Percentiles rank a stretch among this genome's conserved stretches.
Conservation (phyloP, 1,140 invertebrate genomes). For the Marisa cornuarietis region DNA sequence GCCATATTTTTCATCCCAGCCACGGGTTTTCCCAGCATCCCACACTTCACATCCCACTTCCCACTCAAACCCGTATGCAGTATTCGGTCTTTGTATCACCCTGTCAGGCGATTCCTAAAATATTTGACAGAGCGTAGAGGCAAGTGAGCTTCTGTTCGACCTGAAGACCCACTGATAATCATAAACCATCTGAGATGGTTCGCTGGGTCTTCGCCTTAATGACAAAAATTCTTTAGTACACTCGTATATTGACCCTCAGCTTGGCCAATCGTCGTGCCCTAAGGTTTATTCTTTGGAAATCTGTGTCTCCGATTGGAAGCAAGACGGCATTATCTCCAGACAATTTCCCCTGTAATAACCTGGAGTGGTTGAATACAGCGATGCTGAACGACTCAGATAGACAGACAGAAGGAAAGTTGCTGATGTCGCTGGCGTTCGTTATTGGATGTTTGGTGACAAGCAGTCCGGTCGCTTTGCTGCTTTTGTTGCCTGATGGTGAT, state of each 20-base stretch:
- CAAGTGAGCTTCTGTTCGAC: too few species aligned
- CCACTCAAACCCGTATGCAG: not conserved
- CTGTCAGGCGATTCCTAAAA: not conserved
- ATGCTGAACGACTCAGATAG: not conserved
- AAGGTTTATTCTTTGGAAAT: too few species aligned
- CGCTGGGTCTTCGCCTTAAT: too few species aligned
- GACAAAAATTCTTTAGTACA: too few species aligned
- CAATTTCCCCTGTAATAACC: not conserved
- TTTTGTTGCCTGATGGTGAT: not conserved
- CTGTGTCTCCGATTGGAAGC: not conserved
- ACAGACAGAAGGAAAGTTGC: not conserved
- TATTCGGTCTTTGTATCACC: not conserved
- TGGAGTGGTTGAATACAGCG: not conserved
- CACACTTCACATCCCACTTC: not conserved
- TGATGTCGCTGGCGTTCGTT: not conserved
- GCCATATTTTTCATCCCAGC: not conserved
- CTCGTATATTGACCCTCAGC: too few species aligned
- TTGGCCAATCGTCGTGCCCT: too few species aligned
- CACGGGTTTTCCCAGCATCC: not conserved
- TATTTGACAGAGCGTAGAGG: not conserved
- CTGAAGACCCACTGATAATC: too few species aligned
- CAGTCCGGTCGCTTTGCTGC: too few species aligned
- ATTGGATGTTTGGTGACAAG: too few species aligned
- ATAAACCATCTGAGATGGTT: too few species aligned
- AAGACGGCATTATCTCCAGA: not conserved